Evolutionary conservation across 2,113 vertebrate genomes (phyloP), one percentile per base, ranked within the genome.

Genomic region (Urocolius indicus): DNA sequence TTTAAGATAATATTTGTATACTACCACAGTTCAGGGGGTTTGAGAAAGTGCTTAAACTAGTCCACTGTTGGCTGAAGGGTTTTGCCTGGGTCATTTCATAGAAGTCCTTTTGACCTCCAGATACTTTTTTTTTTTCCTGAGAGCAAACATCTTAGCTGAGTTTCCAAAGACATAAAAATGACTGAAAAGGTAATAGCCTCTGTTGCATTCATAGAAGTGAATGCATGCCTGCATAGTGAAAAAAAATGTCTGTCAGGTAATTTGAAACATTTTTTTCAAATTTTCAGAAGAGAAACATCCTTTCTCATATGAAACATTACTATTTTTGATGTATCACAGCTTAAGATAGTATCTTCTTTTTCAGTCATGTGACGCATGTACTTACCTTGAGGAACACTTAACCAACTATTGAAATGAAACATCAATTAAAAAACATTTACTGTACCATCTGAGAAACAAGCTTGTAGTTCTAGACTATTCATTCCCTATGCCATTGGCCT

Each of bases 51-150:
- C 82, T 86, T 85, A 65, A 83, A 85, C 45, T 90, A 83, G 43
- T 93, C 32, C 30, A 13, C 48, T 83, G 63, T 26, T 76, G 52
- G 49, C 36, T 91, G 59, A 94, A 95, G 54, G 87, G 29, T 93
- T 94, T 95, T 89, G 29, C 48, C 48, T 86, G 62, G 65, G 55
- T 92, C 54, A 61, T 94, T 90, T 94, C 67, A 75, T 90, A 52
- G 77, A 81, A 85, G 67, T 91, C 41, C 86, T 88, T 97, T 89
- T 96, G 90, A 96, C 96, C 84, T 92, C 83, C 80, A 84, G 54
- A 92, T 89, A 86, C 20, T 16, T 76, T 77, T 80, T 78, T 66
- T 91, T 84, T 45, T 65, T 77, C 36, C 13, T 85, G 34, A 95
- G 69, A 94, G 79, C 89, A 96, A 96, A 96, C 59, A 78, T 89